Evolutionary conservation across 2,888 invertebrate species (phyloP).

Genomic region (Limnephilus auricula): DNA sequence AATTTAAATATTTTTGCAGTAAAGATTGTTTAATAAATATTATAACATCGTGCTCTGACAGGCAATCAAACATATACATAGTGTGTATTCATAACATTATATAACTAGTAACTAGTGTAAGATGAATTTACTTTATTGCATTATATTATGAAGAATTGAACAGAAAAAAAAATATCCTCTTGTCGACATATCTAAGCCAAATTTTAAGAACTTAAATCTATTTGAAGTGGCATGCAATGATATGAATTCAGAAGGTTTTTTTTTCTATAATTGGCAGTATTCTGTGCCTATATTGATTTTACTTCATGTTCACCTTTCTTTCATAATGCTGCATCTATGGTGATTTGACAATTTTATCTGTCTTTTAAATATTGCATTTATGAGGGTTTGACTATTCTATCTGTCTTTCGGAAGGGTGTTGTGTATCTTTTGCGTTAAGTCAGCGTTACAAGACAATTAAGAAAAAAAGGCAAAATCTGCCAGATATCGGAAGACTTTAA

Average conservation of each 20-base stretch:
- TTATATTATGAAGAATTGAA: slow-evolving; percentile 32
- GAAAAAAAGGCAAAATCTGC: too few species aligned
- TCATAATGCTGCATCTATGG: too few species aligned
- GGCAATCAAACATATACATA: slow-evolving; percentile 39
- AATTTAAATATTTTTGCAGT: slow-evolving; percentile 51
- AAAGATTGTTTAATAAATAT: not conserved
- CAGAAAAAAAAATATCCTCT: not conserved
- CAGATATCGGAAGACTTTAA: too few species aligned
- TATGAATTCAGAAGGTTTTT: not conserved
- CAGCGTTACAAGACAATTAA: too few species aligned
- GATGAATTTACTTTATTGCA: slow-evolving; percentile 25
- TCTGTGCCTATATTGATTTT: not conserved
- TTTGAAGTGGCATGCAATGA: not conserved
- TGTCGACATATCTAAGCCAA: slow-evolving; percentile 17
- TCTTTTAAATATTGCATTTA: not conserved
- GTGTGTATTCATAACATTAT: slow-evolving; percentile 26
- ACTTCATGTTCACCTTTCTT: not conserved
- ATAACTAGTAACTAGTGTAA: slow-evolving; percentile 32
- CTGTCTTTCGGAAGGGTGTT: not conserved
- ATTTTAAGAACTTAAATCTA: not conserved
- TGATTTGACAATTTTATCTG: not conserved
- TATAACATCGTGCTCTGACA: slow-evolving; percentile 37
- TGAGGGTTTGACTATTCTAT: not conserved
- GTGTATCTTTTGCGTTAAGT: not conserved
- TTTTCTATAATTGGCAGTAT: not conserved